phyloP scores from a whole-genome alignment of 2,888 invertebrate genomes.

The Leptinotarsa rubiginosa region DNA sequence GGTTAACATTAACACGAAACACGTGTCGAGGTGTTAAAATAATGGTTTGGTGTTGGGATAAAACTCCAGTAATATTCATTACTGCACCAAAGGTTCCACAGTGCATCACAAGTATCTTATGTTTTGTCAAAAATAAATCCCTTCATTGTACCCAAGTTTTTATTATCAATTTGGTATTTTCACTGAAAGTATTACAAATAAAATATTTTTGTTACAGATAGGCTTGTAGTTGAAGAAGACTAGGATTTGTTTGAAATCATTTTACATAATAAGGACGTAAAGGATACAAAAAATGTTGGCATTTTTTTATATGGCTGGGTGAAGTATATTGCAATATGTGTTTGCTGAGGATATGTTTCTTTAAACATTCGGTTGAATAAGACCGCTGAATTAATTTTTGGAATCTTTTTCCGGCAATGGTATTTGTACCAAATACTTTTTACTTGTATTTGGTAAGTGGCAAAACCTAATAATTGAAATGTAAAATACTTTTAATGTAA shows the following conservation, averaged over 20 bases:
- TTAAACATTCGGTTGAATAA: neutral
- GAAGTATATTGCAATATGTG: neutral
- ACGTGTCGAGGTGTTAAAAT: no score
- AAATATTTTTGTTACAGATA: slow-evolving; percentile 42
- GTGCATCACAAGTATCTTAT: no score
- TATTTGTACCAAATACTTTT: neutral
- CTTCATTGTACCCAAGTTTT: no score
- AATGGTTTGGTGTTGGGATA: no score
- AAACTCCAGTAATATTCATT: no score
- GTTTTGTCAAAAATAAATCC: no score
- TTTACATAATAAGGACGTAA: slow-evolving; percentile 30
- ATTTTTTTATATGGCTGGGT: neutral
- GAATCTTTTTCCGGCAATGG: neutral
- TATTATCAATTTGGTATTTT: no score
- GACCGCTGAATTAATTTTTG: neutral
- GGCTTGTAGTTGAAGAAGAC: slow-evolving; percentile 48
- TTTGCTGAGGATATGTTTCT: neutral
- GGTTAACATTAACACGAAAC: no score
- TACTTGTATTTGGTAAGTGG: neutral
- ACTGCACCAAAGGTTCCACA: no score
- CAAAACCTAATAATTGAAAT: neutral
- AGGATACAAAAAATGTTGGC: neutral
- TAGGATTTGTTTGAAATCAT: slow-evolving; percentile 47
- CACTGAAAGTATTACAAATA: no score
- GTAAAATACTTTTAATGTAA: no score